These are phyloP conservation scores for Xanthorhoe designata DNA, from an alignment of 2,888 invertebrate species.

Conservation along the genomic window DNA sequence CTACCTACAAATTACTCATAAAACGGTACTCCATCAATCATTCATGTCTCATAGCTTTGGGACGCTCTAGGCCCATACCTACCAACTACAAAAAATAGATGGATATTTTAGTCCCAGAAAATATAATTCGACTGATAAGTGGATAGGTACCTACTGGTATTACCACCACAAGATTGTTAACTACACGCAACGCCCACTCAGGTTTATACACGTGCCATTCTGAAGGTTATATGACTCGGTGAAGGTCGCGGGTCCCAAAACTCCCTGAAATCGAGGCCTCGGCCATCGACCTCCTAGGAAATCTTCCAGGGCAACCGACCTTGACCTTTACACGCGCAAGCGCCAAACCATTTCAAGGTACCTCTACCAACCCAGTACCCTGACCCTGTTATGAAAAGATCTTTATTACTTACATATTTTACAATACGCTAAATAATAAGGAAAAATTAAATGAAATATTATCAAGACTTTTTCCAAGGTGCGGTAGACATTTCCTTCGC, in stretches of 20 bases:
- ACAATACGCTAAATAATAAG: conserved; percentile 7
- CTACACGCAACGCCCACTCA: conserved; percentile 61
- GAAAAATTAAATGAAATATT: neutral
- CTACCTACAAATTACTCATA: too few relatives aligned
- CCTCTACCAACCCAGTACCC: conserved; percentile 62
- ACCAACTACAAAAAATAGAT: too few relatives aligned
- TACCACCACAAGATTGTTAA: conserved; percentile 30
- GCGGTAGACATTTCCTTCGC: too few relatives aligned
- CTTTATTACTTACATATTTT: too few relatives aligned
- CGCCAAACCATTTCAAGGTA: conserved; percentile 63
- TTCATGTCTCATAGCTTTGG: too few relatives aligned
- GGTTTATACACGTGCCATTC: conserved; percentile 71
- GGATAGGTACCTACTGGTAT: neutral
- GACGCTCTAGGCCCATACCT: too few relatives aligned
- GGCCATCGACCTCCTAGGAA: conserved; percentile 78
- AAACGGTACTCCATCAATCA: too few relatives aligned
- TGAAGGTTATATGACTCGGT: conserved; percentile 70
- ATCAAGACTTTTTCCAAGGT: too few relatives aligned
- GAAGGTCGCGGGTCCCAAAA: conserved; percentile 75
- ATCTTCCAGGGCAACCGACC: conserved; percentile 82
- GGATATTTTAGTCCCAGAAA: neutral
- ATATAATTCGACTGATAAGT: neutral
- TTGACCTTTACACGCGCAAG: conserved; percentile 83
- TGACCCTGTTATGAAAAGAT: conserved; percentile 71
- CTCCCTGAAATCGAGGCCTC: conserved; percentile 75